These are phyloP conservation scores for Struthidea cinerea DNA, from an alignment of 2,113 vertebrate genomes.

Conservation along the genomic window DNA sequence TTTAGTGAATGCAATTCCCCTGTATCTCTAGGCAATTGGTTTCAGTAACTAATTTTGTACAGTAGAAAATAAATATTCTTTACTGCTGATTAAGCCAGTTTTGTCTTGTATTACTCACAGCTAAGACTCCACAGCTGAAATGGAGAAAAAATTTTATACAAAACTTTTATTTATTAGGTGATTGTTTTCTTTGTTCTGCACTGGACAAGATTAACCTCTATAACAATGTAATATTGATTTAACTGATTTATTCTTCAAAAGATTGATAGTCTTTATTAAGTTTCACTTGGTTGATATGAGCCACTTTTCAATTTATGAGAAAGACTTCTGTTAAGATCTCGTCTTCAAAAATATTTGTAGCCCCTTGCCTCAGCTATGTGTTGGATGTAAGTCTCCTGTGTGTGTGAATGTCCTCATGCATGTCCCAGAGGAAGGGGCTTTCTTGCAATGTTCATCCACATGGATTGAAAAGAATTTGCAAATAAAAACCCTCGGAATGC, in stretches of 20 bases:
- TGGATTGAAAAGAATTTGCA: not conserved
- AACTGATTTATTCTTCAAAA: not conserved
- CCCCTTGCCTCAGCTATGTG: not conserved
- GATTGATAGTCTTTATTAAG: not conserved
- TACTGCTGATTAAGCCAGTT: not conserved
- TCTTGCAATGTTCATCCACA: not conserved
- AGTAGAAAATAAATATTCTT: not conserved
- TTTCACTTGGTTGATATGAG: not conserved
- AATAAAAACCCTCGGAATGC: not conserved
- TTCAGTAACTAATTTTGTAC: constrained; percentile 1
- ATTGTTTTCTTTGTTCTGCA: not conserved
- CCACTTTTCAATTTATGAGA: not conserved
- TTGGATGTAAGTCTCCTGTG: fast-evolving
- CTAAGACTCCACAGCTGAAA: not conserved
- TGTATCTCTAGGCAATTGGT: not conserved
- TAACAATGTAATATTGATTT: not conserved
- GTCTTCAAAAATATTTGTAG: not conserved
- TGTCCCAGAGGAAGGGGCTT: not conserved
- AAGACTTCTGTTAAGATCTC: not conserved
- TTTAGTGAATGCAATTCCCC: not conserved
- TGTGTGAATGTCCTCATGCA: not conserved
- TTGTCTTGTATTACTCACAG: not conserved
- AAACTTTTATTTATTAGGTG: not conserved
- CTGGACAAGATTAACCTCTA: not conserved
- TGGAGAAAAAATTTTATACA: not conserved